A percentile compares a stretch with the other conserved stretches of the same genome.
Conservation (phyloP, 2,113 vertebrate species). For the Eupsittula cactorum region DNA sequence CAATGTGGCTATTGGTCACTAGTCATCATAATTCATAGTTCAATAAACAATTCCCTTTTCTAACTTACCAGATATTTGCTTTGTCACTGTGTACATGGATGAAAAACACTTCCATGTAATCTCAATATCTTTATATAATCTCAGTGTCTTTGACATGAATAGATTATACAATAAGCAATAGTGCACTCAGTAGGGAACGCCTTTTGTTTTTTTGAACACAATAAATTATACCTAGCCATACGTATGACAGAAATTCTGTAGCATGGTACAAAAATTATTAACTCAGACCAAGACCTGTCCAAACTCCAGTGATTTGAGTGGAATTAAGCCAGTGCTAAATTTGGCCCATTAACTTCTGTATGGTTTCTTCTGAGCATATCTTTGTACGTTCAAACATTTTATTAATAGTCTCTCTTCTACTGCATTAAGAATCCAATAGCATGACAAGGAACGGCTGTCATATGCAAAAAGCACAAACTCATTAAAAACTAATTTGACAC, state of each 20-base stretch:
- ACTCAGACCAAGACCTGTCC: background rate
- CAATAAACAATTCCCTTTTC: background rate
- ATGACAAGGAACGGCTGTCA: background rate
- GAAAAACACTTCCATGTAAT: background rate
- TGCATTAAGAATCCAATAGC: slow-evolving; percentile 24
- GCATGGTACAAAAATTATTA: background rate
- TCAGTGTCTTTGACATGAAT: background rate
- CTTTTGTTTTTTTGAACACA: background rate
- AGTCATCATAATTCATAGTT: background rate
- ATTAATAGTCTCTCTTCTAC: slow-evolving; percentile 16
- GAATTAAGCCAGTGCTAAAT: background rate
- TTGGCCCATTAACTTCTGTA: slow-evolving; percentile 28
- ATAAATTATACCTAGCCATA: background rate
- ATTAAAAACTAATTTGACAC: background rate
- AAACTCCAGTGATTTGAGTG: background rate
- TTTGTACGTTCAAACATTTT: slow-evolving; percentile 27
- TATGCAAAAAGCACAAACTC: background rate
- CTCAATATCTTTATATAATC: background rate
- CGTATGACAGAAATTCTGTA: background rate
- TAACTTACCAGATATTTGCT: background rate
- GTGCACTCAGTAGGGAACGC: background rate
- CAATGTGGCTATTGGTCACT: background rate
- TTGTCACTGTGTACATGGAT: background rate
- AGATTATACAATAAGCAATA: background rate
- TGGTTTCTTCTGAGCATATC: background rate